These are phyloP conservation scores for Luperina testacea DNA, from an alignment of 2,888 invertebrate species.

Conservation along the genomic window DNA sequence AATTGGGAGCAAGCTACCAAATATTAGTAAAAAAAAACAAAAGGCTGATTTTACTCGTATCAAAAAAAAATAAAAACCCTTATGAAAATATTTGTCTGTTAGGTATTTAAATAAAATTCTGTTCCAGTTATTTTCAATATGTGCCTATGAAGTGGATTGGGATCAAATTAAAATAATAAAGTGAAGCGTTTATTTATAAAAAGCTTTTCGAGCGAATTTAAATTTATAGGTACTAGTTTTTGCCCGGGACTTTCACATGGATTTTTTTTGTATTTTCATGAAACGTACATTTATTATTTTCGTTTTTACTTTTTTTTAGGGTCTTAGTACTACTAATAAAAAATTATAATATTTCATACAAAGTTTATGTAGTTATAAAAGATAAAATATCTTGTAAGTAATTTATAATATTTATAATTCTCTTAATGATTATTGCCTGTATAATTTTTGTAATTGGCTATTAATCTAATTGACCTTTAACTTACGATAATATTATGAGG, in stretches of 20 bases:
- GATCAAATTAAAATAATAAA: constrained; percentile 4
- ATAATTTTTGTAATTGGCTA: constrained; percentile 31
- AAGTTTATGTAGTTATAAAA: constrained; percentile 5
- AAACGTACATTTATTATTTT: background rate
- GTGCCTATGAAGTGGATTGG: background rate
- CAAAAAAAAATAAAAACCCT: background rate
- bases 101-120: constrained; percentile 10
- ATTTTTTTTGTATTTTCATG: background rate
- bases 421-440: constrained; percentile 38
- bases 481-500: constrained; percentile 23
- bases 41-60: background rate
- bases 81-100: background rate
- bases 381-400: constrained; percentile 2
- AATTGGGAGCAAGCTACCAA: background rate
- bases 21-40: background rate
- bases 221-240: background rate
- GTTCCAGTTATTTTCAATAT: constrained; percentile 19
- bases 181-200: constrained; percentile 1
- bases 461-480: constrained; percentile 50
- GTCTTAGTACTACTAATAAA: background rate
- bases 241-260: accelerated
- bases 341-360: background rate
- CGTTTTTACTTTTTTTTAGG: accelerated
- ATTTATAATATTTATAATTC: constrained; percentile 41
- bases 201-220: background rate